Percentiles rank a stretch among this genome's conserved stretches.
Evolutionary conservation across 2,113 vertebrate species (phyloP).

Genomic region (Scytalopus superciliaris): DNA sequence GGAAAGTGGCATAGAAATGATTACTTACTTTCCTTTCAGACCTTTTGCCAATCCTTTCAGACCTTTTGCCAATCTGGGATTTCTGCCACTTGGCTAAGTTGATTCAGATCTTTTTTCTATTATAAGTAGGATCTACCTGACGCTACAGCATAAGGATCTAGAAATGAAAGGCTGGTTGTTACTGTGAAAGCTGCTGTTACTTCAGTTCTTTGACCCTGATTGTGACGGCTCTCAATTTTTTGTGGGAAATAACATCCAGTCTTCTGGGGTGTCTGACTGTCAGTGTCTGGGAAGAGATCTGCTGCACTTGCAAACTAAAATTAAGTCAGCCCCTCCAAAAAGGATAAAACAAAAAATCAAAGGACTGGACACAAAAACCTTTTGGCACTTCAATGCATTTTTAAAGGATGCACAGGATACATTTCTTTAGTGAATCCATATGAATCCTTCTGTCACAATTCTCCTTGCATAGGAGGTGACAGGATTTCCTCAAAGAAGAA

Average conservation of each 20-base stretch:
- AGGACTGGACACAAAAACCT: neutral
- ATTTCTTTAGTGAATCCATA: neutral
- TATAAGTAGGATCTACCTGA: neutral
- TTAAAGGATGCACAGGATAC: neutral
- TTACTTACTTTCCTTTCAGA: neutral
- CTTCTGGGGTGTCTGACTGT: neutral
- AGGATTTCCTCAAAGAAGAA: neutral
- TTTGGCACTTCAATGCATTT: neutral
- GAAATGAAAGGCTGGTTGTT: neutral
- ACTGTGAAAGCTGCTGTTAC: neutral
- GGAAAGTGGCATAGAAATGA: neutral
- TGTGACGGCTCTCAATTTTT: neutral
- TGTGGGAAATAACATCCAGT: neutral
- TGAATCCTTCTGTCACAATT: neutral
- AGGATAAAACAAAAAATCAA: neutral
- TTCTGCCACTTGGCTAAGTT: neutral
- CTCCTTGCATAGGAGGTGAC: neutral
- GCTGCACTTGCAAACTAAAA: neutral
- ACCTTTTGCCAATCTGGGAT: neutral
- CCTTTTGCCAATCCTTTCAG: neutral
- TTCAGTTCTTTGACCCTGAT: neutral
- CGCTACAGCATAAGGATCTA: neutral
- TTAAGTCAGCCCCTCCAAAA: neutral
- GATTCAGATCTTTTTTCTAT: neutral
- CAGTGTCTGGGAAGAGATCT: neutral